Evolutionary conservation across 2,113 vertebrate genomes (phyloP).

Genomic region (Lepisosteus oculatus): DNA sequence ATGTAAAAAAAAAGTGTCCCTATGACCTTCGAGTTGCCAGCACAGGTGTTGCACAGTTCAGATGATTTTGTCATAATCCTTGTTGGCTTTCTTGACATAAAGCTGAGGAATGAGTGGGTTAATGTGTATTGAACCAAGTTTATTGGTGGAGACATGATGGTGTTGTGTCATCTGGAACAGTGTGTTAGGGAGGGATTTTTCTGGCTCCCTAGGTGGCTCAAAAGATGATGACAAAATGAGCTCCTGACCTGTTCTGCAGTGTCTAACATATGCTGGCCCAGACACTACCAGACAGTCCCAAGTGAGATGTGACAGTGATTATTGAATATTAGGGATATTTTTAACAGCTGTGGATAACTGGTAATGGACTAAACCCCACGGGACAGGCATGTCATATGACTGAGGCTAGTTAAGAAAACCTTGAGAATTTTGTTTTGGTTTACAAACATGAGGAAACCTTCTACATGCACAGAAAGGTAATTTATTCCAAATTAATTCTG

Average conservation of each 20-base stretch:
- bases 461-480: too few species aligned
- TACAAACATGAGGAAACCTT: too few species aligned
- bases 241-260: slow-evolving; percentile 59
- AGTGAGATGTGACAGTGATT: slow-evolving; percentile 52
- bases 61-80: neutral
- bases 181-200: slow-evolving; percentile 39
- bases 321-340: slow-evolving; percentile 76
- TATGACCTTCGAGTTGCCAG: neutral
- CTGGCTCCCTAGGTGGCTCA: slow-evolving; percentile 52
- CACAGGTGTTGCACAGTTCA: slow-evolving; percentile 6
- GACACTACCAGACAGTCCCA: slow-evolving; percentile 55
- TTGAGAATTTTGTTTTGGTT: too few species aligned
- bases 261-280: slow-evolving; percentile 71
- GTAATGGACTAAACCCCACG: neutral
- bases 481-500: too few species aligned
- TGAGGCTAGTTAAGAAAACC: too few species aligned
- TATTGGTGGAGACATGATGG: slow-evolving; percentile 47
- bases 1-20: neutral
- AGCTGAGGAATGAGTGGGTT: slow-evolving; percentile 26
- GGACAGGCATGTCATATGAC: too few species aligned
- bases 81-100: neutral
- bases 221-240: slow-evolving; percentile 54
- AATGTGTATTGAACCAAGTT: slow-evolving; percentile 51
- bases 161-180: slow-evolving; percentile 44
- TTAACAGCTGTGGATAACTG: slow-evolving; percentile 52